A percentile compares a stretch with the other conserved stretches of the same genome.
phyloP scores from a whole-genome alignment of 2,888 invertebrate species.

The Chymomyza amoena region DNA sequence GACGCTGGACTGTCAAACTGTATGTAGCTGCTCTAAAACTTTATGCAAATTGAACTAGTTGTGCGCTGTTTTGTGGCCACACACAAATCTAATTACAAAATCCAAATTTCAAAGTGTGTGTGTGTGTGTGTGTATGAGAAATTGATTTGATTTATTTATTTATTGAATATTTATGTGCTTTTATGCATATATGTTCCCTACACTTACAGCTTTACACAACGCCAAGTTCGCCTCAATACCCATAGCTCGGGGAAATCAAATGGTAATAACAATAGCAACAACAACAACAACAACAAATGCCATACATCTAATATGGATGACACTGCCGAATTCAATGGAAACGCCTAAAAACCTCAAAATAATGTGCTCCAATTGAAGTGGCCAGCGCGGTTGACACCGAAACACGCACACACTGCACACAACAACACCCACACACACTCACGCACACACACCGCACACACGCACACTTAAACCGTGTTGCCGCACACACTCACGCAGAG shows the following conservation, averaged over 20 bases:
- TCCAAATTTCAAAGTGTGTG: slow-evolving; percentile 33
- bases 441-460: slow-evolving; percentile 5
- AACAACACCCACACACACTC: slow-evolving; percentile 6
- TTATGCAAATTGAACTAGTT: no score
- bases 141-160: slow-evolving; percentile 67
- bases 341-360: slow-evolving; percentile 7
- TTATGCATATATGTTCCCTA: slow-evolving; percentile 34
- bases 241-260: neutral
- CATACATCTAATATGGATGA: neutral
- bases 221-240: neutral
- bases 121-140: slow-evolving; percentile 37
- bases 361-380: slow-evolving; percentile 14
- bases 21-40: no score
- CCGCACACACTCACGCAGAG: slow-evolving; percentile 1
- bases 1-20: no score
- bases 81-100: slow-evolving; percentile 68
- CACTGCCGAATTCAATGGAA: neutral
- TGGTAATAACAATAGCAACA: neutral
- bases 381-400: slow-evolving; percentile 1
- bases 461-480: neutral
- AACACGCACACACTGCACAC: neutral
- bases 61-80: neutral
- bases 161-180: slow-evolving; percentile 35
- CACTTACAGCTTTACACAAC: slow-evolving; percentile 35
- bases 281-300: neutral